Conservation (phyloP, 2,888 invertebrate genomes). For the Notodonta ziczac region DNA sequence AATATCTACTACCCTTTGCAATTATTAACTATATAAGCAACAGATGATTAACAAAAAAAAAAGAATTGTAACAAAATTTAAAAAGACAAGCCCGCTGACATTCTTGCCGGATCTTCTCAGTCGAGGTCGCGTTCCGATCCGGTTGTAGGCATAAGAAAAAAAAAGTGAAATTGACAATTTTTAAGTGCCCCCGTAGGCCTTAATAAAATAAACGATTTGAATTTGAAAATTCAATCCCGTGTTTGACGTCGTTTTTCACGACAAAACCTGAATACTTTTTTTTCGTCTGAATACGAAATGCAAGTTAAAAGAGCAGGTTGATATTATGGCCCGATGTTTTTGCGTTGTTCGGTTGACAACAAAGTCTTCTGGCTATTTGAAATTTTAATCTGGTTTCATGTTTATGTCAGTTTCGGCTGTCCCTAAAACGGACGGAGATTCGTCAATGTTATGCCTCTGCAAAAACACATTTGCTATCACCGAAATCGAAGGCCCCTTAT, state of each 20-base stretch:
- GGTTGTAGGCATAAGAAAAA: too few relatives aligned
- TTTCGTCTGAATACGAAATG: constrained; percentile 57
- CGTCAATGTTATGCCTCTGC: constrained; percentile 68
- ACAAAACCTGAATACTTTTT: constrained; percentile 45
- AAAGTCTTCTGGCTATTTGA: constrained; percentile 70
- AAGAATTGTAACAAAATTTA: too few relatives aligned
- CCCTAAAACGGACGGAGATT: constrained; percentile 73
- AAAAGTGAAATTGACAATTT: too few relatives aligned
- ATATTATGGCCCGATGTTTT: constrained; percentile 50
- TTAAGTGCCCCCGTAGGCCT: too few relatives aligned
- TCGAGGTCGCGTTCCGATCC: too few relatives aligned
- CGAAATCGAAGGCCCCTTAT: constrained; percentile 12
- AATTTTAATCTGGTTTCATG: constrained; percentile 76
- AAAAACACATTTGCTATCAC: constrained; percentile 27
- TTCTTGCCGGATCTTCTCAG: too few relatives aligned
- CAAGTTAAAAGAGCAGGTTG: constrained; percentile 60
- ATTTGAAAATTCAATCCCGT: neutral
- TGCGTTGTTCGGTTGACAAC: constrained; percentile 63
- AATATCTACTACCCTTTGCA: too few relatives aligned
- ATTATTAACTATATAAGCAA: too few relatives aligned
- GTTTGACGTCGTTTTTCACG: constrained; percentile 33
- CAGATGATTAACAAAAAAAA: too few relatives aligned
- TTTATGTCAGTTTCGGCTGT: constrained; percentile 72
- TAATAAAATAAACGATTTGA: neutral
- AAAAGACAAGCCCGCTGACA: too few relatives aligned